Evolutionary conservation across 1,140 invertebrate species (phyloP), one percentile per base, ranked within the genome.

Genomic region (Pseudomyrmex flavicornis): DNA sequence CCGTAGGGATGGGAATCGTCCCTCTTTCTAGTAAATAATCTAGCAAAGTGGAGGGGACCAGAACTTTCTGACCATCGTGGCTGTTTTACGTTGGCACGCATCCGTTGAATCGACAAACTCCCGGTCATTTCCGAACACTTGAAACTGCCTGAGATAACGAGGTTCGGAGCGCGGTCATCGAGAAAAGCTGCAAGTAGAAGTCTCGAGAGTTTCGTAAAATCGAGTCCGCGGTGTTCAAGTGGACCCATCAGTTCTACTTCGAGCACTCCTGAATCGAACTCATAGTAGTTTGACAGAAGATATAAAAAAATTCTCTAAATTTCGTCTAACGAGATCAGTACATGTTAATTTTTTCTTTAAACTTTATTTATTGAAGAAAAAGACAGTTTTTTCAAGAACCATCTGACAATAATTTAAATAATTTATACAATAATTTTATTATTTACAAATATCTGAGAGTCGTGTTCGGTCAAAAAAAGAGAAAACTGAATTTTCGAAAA

Each of bases 1-100:
- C 76, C 54, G 48, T 58, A 1, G 58, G 17, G 65, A 59, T 59
- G 35, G 17, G 4, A 13, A 46, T 69, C 69, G 44, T 26, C 26
- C 76, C 44, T 80, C 35, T 50, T 46, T 66, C 63, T 61, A 59
- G 52, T 87, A 86, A 87, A 87, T 87, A 87, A 87, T 86, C 73
- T 56, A 83, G 12, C 26, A 35, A 44, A 68, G 52, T 46, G 26
- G 12, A n/a, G n/a, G 22, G 48, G 50, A n/a, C 46, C 50, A 54
- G 48, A 63, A 79, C 76, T 66, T 80, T 80, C 54, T 58, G 76
- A 80, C 66, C 46, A 80, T 59, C 54, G 46, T n/a, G 76, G 44
- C 76, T 80, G 66, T 80, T 80, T 70, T 70, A 35, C 65, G 63
- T 35, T 48, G 17, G 35, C 20, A 59, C 20, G 48, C 50, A 63